Percentiles rank a stretch among this genome's conserved stretches.
phyloP scores from a whole-genome alignment of 2,888 invertebrate species.

The Thereva unica region DNA sequence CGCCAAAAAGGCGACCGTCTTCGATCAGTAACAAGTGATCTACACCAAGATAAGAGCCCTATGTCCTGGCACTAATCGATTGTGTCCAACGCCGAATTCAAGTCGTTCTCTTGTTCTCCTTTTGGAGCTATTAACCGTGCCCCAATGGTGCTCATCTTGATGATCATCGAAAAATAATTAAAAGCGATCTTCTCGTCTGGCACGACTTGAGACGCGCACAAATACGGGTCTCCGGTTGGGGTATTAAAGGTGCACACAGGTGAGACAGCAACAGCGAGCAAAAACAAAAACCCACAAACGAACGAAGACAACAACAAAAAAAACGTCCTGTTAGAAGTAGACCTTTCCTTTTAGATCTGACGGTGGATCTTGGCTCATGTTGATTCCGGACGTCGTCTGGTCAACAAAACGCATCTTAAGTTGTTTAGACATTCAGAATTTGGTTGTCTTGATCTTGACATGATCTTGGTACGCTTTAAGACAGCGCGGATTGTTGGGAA shows the following conservation, averaged over 20 bases:
- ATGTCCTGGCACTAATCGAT: slow-evolving; percentile 25
- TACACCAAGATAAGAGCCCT: slow-evolving; percentile 13
- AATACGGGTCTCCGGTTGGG: slow-evolving; percentile 3
- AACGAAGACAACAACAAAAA: background rate
- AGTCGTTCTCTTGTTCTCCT: slow-evolving; percentile 21
- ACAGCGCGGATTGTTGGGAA: slow-evolving; percentile 13
- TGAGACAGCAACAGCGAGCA: slow-evolving; percentile 1
- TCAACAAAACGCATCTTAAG: slow-evolving; percentile 35
- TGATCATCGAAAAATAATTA: slow-evolving; percentile 25
- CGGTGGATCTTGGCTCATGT: background rate
- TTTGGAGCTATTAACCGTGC: slow-evolving; percentile 14
- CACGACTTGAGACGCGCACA: background rate
- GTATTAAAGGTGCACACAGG: background rate
- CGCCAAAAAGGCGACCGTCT: slow-evolving; percentile 19
- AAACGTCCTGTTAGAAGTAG: slow-evolving; percentile 19
- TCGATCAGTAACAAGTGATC: slow-evolving; percentile 27
- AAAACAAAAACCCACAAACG: slow-evolving; percentile 13
- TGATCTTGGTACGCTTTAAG: slow-evolving; percentile 27
- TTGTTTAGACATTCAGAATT: slow-evolving; percentile 36
- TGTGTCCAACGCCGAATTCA: slow-evolving; percentile 20
- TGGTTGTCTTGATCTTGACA: slow-evolving; percentile 37
- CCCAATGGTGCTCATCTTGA: slow-evolving; percentile 22
- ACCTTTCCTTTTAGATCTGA: slow-evolving; percentile 8
- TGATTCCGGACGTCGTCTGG: slow-evolving; percentile 27
- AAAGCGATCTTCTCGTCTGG: slow-evolving; percentile 24